phyloP scores from a whole-genome alignment of 1,140 invertebrate genomes.

The Chrysopa pallens region DNA sequence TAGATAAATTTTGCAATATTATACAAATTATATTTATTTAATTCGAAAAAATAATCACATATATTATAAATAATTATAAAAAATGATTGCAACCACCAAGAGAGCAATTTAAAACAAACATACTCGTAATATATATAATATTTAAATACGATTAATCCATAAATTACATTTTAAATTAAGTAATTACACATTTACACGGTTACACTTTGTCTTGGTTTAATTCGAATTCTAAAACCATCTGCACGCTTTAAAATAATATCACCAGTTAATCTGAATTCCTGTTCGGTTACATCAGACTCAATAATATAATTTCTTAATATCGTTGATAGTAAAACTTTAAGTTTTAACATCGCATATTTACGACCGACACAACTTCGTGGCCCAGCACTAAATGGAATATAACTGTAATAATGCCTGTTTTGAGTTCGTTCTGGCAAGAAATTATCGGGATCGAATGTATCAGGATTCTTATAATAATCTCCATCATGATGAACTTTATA shows the following conservation, averaged over 20 bases:
- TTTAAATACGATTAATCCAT: no score
- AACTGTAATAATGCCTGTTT: conserved; percentile 67
- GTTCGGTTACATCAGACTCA: conserved; percentile 19
- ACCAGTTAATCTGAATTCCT: conserved; percentile 22
- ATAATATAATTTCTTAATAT: conserved; percentile 40
- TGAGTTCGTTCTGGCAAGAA: conserved; percentile 70
- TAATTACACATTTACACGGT: no score
- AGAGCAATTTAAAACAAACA: no score
- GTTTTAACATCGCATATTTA: conserved; percentile 61
- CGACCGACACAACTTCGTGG: conserved; percentile 71
- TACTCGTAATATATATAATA: no score
- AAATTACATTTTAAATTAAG: no score
- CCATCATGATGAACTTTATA: conserved; percentile 58
- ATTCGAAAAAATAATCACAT: no score
- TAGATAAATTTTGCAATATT: no score
- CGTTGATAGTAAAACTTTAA: conserved; percentile 50
- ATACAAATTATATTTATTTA: no score
- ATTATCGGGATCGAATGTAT: conserved; percentile 77
- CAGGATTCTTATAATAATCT: conserved; percentile 66
- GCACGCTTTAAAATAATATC: conserved; percentile 29
- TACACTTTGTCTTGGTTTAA: conserved; percentile 16
- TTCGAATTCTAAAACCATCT: conserved; percentile 25
- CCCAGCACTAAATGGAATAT: conserved; percentile 79
- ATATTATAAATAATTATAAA: no score
- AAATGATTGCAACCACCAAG: no score